phyloP scores from a whole-genome alignment of 2,888 invertebrate genomes.

The Cynaeus angustus region DNA sequence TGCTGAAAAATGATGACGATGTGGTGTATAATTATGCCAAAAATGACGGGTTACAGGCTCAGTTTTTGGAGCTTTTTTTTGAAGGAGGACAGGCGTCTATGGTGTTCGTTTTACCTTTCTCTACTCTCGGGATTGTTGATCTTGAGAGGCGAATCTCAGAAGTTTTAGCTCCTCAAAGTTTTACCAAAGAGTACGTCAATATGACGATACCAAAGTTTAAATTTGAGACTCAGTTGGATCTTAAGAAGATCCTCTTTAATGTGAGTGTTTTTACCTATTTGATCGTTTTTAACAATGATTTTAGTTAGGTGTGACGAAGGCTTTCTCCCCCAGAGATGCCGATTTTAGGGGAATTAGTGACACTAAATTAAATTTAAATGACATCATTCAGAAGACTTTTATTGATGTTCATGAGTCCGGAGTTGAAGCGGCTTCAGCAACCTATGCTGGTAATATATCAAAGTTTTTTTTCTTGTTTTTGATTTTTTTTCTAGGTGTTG shows the following conservation, averaged over 20 bases:
- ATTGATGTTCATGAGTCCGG: no score
- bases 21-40: neutral
- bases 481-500: no score
- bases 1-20: neutral
- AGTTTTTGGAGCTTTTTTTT: conserved; percentile 17
- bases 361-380: conserved; percentile 1
- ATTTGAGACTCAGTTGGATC: no score
- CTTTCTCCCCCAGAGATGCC: conserved; percentile 29
- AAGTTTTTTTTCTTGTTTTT: no score
- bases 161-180: neutral
- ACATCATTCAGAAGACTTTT: no score
- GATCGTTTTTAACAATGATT: no score
- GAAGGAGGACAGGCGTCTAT: conserved; percentile 11
- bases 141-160: neutral
- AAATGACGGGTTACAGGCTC: neutral
- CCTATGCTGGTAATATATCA: conserved; percentile 60
- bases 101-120: neutral
- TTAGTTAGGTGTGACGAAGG: conserved; percentile 44
- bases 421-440: conserved; percentile 63
- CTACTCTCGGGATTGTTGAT: conserved; percentile 60
- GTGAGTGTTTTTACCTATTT: no score
- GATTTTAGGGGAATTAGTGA: conserved; percentile 34
- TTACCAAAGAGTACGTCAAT: no score
- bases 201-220: no score
- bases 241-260: no score